These are phyloP conservation scores for Plutella xylostella DNA, from an alignment of 2,888 invertebrate species.

Conservation along the genomic window DNA sequence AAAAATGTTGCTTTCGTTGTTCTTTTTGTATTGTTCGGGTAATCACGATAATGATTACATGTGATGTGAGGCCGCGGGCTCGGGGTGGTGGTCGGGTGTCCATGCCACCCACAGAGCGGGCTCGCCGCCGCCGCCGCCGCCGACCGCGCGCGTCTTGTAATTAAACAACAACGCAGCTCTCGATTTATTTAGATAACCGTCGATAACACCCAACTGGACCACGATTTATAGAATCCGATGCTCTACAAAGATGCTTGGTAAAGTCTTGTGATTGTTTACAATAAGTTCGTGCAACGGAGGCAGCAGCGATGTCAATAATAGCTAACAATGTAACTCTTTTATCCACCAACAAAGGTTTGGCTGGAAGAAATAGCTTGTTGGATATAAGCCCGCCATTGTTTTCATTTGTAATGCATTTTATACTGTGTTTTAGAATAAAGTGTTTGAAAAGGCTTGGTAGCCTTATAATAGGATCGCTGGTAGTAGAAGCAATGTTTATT, in stretches of 20 bases:
- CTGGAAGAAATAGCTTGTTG: too few relatives aligned
- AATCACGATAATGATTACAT: conserved; percentile 40
- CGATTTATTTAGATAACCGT: conserved; percentile 43
- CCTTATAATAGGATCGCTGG: too few relatives aligned
- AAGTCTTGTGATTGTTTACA: conserved; percentile 4
- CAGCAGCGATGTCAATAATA: too few relatives aligned
- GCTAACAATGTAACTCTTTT: too few relatives aligned
- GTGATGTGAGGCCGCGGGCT: conserved; percentile 25
- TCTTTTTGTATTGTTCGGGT: conserved; percentile 28
- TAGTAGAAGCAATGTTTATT: too few relatives aligned
- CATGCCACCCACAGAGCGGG: too few relatives aligned
- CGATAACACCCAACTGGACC: conserved; percentile 32
- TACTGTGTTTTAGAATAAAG: too few relatives aligned
- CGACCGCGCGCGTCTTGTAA: conserved; percentile 37
- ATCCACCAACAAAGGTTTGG: too few relatives aligned
- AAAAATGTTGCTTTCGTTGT: conserved; percentile 27
- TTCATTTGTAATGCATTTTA: too few relatives aligned
- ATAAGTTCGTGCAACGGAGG: not conserved
- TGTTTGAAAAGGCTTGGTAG: too few relatives aligned
- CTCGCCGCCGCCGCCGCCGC: conserved; percentile 37
- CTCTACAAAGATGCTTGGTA: conserved; percentile 22
- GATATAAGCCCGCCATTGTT: too few relatives aligned
- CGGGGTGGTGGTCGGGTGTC: conserved; percentile 23
- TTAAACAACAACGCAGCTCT: conserved; percentile 37
- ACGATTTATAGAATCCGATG: conserved; percentile 26